These are phyloP conservation scores for Ochropleura plecta DNA, from an alignment of 2,888 invertebrate genomes.

Conservation along the genomic window DNA sequence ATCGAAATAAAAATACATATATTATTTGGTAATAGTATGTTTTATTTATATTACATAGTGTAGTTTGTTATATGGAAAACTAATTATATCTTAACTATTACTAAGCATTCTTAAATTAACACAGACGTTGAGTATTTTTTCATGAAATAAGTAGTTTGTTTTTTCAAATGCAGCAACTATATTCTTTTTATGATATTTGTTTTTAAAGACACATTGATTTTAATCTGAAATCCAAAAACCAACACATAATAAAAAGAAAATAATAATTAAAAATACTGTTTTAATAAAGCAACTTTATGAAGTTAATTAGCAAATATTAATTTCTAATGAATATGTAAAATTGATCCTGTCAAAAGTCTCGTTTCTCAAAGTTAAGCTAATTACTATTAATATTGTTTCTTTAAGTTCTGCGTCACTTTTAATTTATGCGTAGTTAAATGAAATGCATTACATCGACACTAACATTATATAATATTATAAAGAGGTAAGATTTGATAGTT, in stretches of 20 bases:
- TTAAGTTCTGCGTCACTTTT: slow-evolving; percentile 27
- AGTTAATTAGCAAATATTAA: slow-evolving; percentile 8
- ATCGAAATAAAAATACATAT: neutral
- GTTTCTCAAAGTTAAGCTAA: slow-evolving; percentile 8
- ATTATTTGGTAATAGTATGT: slow-evolving; percentile 41
- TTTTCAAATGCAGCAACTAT: neutral
- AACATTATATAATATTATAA: too few relatives aligned
- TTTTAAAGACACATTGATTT: neutral
- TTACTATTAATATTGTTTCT: slow-evolving; percentile 3
- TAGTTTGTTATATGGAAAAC: slow-evolving; percentile 5
- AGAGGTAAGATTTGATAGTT: too few relatives aligned
- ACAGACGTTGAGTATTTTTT: slow-evolving; percentile 30
- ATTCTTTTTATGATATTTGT: neutral
- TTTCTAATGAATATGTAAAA: slow-evolving; percentile 36
- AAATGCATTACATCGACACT: neutral
- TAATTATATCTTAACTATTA: neutral
- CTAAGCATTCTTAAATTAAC: slow-evolving; percentile 7
- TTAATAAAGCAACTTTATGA: neutral
- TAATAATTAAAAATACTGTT: slow-evolving; percentile 1
- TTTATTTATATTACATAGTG: slow-evolving; percentile 13
- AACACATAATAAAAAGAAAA: neutral
- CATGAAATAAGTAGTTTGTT: neutral
- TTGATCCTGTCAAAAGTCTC: neutral
- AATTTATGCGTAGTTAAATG: slow-evolving; percentile 14
- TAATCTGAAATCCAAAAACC: neutral